Evolutionary conservation across 2,888 invertebrate species (phyloP).

Genomic region (Cheilosia scutellata): DNA sequence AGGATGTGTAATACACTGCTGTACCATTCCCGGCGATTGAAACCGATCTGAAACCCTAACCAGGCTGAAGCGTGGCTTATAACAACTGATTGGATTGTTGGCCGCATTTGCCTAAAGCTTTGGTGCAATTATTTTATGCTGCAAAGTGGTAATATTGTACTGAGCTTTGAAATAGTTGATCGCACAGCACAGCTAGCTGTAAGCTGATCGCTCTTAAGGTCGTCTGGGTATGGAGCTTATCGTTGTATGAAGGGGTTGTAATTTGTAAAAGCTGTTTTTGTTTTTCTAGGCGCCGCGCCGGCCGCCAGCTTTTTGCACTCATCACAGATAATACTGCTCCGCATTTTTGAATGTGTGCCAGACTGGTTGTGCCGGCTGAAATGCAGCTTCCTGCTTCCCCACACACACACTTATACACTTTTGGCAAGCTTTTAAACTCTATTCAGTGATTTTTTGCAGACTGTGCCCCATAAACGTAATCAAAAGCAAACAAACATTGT

Average conservation of each 20-base stretch:
- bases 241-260: neutral
- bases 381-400: slow-evolving; percentile 10
- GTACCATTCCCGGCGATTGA: slow-evolving; percentile 51
- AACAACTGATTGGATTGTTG: slow-evolving; percentile 54
- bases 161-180: slow-evolving; percentile 17
- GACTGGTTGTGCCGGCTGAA: neutral
- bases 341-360: neutral
- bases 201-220: slow-evolving; percentile 17
- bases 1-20: slow-evolving; percentile 10
- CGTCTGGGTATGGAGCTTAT: slow-evolving; percentile 9
- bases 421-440: neutral
- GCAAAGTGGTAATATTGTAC: neutral
- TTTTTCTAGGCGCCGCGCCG: neutral
- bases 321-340: neutral
- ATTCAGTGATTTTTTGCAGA: neutral
- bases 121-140: slow-evolving; percentile 31
- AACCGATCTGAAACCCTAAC: slow-evolving; percentile 60
- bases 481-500: neutral
- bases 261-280: slow-evolving; percentile 19
- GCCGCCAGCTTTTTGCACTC: neutral
- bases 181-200: neutral
- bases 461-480: neutral
- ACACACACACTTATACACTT: neutral
- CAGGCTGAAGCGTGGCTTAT: slow-evolving; percentile 55
- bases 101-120: slow-evolving; percentile 42